A percentile compares a stretch with the other conserved stretches of the same genome.
Evolutionary conservation across 2,113 vertebrate species (phyloP).

Genomic region (Gymnocephalus cernua): DNA sequence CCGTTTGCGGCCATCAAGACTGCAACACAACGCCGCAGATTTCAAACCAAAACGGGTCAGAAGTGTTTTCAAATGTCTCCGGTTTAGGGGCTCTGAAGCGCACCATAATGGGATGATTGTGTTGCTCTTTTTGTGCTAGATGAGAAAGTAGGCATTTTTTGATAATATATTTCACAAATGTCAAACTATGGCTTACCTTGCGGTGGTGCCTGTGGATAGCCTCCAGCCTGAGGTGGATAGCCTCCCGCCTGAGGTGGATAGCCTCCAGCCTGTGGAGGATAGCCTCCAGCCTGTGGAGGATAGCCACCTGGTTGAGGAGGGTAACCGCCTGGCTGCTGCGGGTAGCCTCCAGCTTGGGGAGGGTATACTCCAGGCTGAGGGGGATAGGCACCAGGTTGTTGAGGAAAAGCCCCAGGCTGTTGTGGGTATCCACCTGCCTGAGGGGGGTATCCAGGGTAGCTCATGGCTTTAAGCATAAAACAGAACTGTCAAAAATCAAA

Average conservation of each 20-base stretch:
- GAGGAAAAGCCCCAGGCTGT: conserved; percentile 74
- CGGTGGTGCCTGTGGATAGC: conserved; percentile 72
- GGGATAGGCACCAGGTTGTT: conserved; percentile 73
- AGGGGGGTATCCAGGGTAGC: conserved; percentile 91
- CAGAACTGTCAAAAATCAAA: conserved; percentile 32
- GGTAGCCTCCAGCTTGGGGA: conserved; percentile 83
- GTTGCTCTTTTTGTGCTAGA: background rate
- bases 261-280: conserved; percentile 48
- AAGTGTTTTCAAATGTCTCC: too few species aligned
- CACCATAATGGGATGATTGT: background rate
- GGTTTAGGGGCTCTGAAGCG: too few species aligned
- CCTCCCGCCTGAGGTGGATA: conserved; percentile 72
- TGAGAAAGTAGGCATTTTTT: background rate
- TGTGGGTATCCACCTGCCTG: conserved; percentile 73
- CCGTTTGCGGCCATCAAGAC: too few species aligned
- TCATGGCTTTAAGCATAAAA: conserved; percentile 87
- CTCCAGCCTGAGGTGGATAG: conserved; percentile 75
- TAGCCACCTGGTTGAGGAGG: conserved; percentile 70
- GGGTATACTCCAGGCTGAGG: conserved; percentile 79
- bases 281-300: conserved; percentile 66
- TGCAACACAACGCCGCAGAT: too few species aligned
- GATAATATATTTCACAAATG: background rate
- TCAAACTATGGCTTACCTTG: conserved; percentile 68
- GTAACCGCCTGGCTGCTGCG: conserved; percentile 80
- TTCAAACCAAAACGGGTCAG: too few species aligned